Evolutionary conservation across 2,113 vertebrate species (phyloP).

Genomic region (Peromyscus polionotus): DNA sequence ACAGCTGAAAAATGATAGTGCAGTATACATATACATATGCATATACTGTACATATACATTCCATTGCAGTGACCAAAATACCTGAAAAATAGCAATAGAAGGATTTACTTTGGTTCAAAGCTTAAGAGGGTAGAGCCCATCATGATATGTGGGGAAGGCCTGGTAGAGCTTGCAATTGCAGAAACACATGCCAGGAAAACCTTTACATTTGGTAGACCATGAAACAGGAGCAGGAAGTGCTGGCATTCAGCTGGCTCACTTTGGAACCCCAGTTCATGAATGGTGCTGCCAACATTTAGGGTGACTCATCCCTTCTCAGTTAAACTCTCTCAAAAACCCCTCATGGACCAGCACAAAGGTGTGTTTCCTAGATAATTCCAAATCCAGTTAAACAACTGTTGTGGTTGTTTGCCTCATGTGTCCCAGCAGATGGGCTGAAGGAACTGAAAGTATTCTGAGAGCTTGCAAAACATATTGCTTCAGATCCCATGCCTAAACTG

Average conservation of each 20-base stretch:
- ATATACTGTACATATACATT: neutral
- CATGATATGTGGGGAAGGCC: neutral
- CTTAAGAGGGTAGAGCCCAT: neutral
- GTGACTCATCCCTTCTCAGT: neutral
- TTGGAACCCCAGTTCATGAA: too few species aligned
- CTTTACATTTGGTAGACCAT: neutral
- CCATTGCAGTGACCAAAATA: neutral
- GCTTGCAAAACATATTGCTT: slow-evolving; percentile 20
- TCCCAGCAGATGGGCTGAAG: neutral
- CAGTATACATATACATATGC: neutral
- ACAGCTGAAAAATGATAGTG: slow-evolving; percentile 6
- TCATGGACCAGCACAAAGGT: neutral
- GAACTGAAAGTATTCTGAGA: neutral
- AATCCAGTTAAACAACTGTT: neutral
- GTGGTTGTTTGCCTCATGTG: neutral
- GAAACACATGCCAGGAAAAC: neutral
- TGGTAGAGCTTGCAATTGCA: neutral
- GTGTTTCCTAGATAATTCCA: neutral
- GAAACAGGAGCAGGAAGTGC: neutral
- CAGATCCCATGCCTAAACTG: neutral
- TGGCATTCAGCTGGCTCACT: too few species aligned
- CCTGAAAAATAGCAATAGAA: neutral
- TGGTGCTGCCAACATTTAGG: neutral
- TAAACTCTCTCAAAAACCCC: neutral
- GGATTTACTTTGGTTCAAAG: neutral